Evolutionary conservation across 2,888 invertebrate genomes (phyloP).

Genomic region (Leptogaster cylindrica): DNA sequence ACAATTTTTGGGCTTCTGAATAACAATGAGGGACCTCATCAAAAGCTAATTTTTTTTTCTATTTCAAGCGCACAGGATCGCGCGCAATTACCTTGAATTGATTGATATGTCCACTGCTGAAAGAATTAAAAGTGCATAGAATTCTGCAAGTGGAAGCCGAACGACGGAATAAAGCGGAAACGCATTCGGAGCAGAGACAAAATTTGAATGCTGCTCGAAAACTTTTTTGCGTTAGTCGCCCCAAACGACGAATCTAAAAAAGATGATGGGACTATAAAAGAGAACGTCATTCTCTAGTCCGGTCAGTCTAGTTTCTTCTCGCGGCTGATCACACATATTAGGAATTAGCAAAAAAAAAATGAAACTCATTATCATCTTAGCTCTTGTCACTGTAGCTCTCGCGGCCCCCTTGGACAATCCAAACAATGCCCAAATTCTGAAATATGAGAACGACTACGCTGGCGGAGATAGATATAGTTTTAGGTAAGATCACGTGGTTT

Average conservation of each 20-base stretch:
- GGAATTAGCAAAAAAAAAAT: conserved; percentile 49
- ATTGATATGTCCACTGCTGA: no score
- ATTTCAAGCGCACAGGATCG: no score
- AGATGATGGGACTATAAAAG: no score
- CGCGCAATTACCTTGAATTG: no score
- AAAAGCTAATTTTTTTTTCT: no score
- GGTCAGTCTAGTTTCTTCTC: conserved; percentile 1
- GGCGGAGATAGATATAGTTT: conserved; percentile 69
- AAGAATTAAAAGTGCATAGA: no score
- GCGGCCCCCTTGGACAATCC: conserved; percentile 61
- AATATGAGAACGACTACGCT: conserved; percentile 66
- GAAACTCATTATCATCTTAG: conserved; percentile 62
- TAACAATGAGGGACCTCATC: no score
- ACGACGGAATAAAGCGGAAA: background rate
- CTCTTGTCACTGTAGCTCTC: conserved; percentile 58
- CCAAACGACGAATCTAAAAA: conserved; percentile 50
- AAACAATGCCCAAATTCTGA: conserved; percentile 64
- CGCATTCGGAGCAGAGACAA: background rate
- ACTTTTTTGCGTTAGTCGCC: conserved; percentile 6
- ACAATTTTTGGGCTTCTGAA: no score
- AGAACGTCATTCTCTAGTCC: no score
- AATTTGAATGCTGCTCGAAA: conserved; percentile 13
- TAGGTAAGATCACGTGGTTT: conserved; percentile 62
- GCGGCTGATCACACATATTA: conserved; percentile 13
- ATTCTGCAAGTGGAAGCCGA: no score